A percentile compares a stretch with the other conserved stretches of the same genome.
Evolutionary conservation across 2,888 invertebrate species (phyloP).

Genomic region (Sepioteuthis lessoniana): DNA sequence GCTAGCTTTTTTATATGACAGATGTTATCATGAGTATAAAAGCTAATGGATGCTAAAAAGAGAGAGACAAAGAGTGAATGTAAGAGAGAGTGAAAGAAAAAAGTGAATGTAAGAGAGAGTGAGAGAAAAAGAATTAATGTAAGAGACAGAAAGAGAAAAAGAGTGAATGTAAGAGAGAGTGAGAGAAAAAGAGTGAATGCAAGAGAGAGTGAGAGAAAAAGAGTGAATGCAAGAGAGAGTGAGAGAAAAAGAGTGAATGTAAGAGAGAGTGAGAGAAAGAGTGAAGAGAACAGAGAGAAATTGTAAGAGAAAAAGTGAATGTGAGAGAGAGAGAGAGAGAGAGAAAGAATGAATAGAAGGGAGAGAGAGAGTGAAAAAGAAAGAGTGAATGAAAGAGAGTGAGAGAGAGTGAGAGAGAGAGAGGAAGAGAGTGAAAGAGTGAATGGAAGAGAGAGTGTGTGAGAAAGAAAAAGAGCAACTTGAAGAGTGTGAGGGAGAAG

Average conservation of each 20-base stretch:
- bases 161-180: too few species aligned
- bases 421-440: not conserved
- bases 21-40: not conserved
- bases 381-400: not conserved
- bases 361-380: not conserved
- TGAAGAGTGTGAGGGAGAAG: too few species aligned
- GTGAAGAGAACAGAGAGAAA: not conserved
- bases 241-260: not conserved
- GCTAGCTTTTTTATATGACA: not conserved
- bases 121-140: too few species aligned
- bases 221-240: not conserved
- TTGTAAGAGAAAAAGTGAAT: not conserved
- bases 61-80: not conserved
- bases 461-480: too few species aligned
- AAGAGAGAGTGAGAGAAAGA: not conserved
- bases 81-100: too few species aligned
- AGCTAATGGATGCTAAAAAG: not conserved
- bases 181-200: too few species aligned
- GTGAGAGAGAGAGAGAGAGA: not conserved
- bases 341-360: not conserved
- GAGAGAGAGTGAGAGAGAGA: not conserved
- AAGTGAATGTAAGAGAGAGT: too few species aligned
- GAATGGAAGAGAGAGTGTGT: too few species aligned
- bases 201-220: not conserved
- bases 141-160: too few species aligned